Base-by-base conservation (phyloP, 1,140 invertebrate genomes). In the Platyscapa corneri region DNA sequence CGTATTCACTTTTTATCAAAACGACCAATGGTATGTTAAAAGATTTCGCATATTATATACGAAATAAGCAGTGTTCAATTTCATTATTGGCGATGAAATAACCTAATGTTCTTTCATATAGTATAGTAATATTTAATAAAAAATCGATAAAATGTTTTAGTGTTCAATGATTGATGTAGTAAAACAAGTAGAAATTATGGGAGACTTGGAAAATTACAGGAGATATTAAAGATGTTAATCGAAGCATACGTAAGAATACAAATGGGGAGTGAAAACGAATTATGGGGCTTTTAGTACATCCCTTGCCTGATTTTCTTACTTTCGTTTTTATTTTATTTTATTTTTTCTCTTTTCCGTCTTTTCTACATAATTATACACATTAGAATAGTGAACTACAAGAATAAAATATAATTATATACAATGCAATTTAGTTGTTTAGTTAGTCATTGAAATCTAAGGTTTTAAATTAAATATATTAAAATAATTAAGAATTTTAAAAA, bases 61-160 rank as follows among this genome's bases (percentile, higher is more conserved):
- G 12, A 46, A 46, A 46, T 12, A 46, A 46, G 42, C 5, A 46
- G 12, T 7, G n/a, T 46, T 12, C 1, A 5, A n/a, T 5, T n/a
- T 6, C 30, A n/a, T 64, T n/a, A 7, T n/a, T n/a, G 20, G 27
- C 7, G 1, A 64, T 64, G 60, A 64, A n/a, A 6, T 5, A 30
- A 74, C 8, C 6, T n/a, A 42, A 46, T 74, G 5, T 74, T 46
- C 23, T 74, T 46, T 20, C 3, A 7, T n/a, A 74, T 5, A 5
- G 39, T 42, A 74, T 2, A 27, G 39, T 12, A 56, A n/a, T 39
- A 37, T 32, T 53, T 78, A 60, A 82, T 70, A 72, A 27, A 49
- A 46, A 82, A 82, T 82, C 65, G 23, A 82, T 53, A 82, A 67
- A 8, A 6, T 42, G 14, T 56, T 74, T 70, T 39, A 27, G 42